Evolutionary conservation across 2,888 invertebrate species (phyloP).

Genomic region (Drosophila nr. fundita): DNA sequence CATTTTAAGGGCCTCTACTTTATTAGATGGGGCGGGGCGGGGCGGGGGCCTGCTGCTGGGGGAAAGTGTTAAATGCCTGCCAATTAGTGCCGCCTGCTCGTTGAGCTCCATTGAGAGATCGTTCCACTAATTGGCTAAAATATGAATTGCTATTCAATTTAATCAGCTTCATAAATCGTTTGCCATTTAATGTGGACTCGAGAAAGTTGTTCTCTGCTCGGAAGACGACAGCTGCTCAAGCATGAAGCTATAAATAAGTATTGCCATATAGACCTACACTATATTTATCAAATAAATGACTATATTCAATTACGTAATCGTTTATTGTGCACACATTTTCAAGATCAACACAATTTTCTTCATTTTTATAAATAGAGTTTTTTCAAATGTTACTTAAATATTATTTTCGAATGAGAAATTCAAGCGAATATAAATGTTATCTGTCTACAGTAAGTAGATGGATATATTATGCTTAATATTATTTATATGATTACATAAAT

Average conservation of each 20-base stretch:
- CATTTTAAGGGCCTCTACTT: slow-evolving; percentile 18
- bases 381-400: not conserved
- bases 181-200: not conserved
- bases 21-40: not conserved
- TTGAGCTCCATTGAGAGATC: slow-evolving; percentile 44
- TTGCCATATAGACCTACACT: not conserved
- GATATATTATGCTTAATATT: not conserved
- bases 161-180: slow-evolving; percentile 63
- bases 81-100: slow-evolving; percentile 74
- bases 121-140: slow-evolving; percentile 74
- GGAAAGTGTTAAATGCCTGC: slow-evolving; percentile 78
- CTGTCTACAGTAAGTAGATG: not conserved
- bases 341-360: not conserved
- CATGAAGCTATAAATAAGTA: not conserved
- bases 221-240: slow-evolving; percentile 1
- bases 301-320: not conserved
- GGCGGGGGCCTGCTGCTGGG: not conserved
- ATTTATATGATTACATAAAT: too few relatives aligned
- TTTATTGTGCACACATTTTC: not conserved
- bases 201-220: not conserved
- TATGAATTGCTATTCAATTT: slow-evolving; percentile 71
- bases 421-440: accelerated
- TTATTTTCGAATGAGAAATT: not conserved
- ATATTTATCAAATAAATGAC: not conserved
- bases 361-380: not conserved